Evolutionary conservation across 2,888 invertebrate genomes (phyloP), one percentile per base, ranked within the genome.

Genomic region (Serrognathus titanus): DNA sequence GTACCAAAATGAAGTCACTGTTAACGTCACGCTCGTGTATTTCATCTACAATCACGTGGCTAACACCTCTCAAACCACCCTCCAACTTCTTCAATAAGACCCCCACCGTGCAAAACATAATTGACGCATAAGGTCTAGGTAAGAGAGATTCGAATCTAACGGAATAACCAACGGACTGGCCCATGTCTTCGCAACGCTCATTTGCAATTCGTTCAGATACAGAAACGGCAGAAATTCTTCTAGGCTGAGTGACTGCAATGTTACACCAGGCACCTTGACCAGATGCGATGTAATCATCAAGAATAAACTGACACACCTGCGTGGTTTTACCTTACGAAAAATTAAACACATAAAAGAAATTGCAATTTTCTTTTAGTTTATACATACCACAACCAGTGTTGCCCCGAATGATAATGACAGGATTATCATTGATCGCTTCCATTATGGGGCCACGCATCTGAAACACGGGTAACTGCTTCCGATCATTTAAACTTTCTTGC

Each of bases 1-100:
- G 9, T 49, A 68, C 95, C 79, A 99, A 82, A 1, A 97, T 85
- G 71, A 99, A 98, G 75, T 99, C 99, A 2, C 95, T 95, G 75
- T 97, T 97, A 0, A 92, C 92, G 68, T 94, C 93, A 31, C 97
- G 83, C 63, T 95, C 94, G 71, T 94, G 94, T 66, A 95, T 93
- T 83, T 99, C 99, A 77, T 99, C 98, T 2, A 99, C 96, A 53
- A 99, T 90, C 0, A 99, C 94, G 71, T 99, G 98, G 10, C 96
- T 96, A 35, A 99, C 90, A 0, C 98, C 98, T 45, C 97, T 81
- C 47, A 99, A 77, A 0, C 98, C 98, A 4, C 88, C 89, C 77
- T 98, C 98, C 51, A 99, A 80, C 74, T 96, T 96, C 64, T 97
- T 83, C 62, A 99, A 78, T 53, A 99, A 76, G 2, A 97, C 97